A percentile compares a stretch with the other conserved stretches of the same genome.
These are phyloP conservation scores for Drosophila lutescens DNA, from an alignment of 2,888 invertebrate species.

Conservation along the genomic window DNA sequence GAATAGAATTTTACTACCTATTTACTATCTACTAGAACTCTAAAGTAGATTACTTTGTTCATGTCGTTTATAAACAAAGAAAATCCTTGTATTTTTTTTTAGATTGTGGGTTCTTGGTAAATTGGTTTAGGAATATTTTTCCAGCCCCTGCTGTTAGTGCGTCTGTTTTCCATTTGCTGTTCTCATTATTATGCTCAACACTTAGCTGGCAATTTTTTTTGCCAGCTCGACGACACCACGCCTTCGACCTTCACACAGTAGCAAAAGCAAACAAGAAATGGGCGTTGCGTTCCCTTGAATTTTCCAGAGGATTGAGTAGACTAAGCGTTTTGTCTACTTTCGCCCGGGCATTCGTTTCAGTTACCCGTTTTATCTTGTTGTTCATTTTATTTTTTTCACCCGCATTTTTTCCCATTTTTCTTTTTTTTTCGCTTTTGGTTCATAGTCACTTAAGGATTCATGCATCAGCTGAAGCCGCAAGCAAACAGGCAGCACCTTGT, in stretches of 20 bases:
- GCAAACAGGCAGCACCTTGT: conserved; percentile 48
- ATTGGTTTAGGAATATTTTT: neutral
- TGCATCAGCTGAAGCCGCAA: conserved; percentile 46
- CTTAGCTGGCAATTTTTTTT: conserved; percentile 62
- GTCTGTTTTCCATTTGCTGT: conserved; percentile 37
- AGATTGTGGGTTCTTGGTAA: too few species aligned
- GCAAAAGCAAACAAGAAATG: conserved; percentile 54
- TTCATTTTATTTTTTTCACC: conserved; percentile 25
- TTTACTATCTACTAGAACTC: too few species aligned
- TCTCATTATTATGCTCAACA: conserved; percentile 77
- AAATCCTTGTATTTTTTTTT: too few species aligned
- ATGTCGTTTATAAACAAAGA: too few species aligned
- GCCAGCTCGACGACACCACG: conserved; percentile 34
- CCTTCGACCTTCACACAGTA: conserved; percentile 69
- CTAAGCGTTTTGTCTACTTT: conserved; percentile 62
- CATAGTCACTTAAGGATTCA: conserved; percentile 62
- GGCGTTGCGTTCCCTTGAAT: conserved; percentile 29
- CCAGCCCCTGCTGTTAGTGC: conserved; percentile 6
- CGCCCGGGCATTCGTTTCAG: conserved; percentile 24
- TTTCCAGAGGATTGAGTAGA: conserved; percentile 53
- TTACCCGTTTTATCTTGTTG: conserved; percentile 35
- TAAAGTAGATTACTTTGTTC: too few species aligned
- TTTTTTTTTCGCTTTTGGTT: conserved; percentile 10
- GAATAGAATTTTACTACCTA: too few species aligned
- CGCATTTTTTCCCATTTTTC: neutral